Evolutionary conservation across 2,888 invertebrate genomes (phyloP).

Genomic region (Ischnura elegans): DNA sequence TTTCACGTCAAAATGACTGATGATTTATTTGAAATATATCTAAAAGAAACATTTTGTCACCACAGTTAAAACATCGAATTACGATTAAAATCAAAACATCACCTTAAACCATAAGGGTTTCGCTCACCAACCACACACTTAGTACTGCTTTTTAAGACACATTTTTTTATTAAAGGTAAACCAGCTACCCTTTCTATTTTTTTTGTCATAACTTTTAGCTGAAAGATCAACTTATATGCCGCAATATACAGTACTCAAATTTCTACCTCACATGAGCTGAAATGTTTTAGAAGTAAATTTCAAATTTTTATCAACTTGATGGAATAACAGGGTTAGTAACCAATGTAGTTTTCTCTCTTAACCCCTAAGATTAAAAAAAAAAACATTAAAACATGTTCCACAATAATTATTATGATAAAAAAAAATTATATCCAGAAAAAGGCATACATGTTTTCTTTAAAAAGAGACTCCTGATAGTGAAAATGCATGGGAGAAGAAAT

Average conservation of each 20-base stretch:
- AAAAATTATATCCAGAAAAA: not conserved
- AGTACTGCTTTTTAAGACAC: not conserved
- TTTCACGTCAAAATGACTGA: not conserved
- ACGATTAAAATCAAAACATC: not conserved
- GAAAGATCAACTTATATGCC: conserved; percentile 10
- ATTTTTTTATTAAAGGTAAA: not conserved
- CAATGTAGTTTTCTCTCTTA: not conserved
- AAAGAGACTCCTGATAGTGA: conserved; percentile 34
- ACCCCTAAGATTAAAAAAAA: not conserved
- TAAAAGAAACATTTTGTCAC: not conserved
- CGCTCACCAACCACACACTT: not conserved
- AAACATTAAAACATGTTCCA: conserved; percentile 13
- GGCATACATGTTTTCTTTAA: not conserved
- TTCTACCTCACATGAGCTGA: not conserved
- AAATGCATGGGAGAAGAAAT: conserved; percentile 43
- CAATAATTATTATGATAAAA: conserved; percentile 14
- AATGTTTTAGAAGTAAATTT: not conserved
- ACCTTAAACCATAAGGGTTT: not conserved
- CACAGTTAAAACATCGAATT: not conserved
- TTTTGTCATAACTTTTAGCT: not conserved
- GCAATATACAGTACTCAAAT: conserved; percentile 21
- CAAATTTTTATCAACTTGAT: not conserved
- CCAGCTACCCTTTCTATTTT: conserved; percentile 21
- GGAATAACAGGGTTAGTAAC: not conserved
- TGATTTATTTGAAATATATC: not conserved